Evolutionary conservation across 1,140 invertebrate genomes (phyloP), one percentile per base, ranked within the genome.

Genomic region (Drosophila tropicalis): DNA sequence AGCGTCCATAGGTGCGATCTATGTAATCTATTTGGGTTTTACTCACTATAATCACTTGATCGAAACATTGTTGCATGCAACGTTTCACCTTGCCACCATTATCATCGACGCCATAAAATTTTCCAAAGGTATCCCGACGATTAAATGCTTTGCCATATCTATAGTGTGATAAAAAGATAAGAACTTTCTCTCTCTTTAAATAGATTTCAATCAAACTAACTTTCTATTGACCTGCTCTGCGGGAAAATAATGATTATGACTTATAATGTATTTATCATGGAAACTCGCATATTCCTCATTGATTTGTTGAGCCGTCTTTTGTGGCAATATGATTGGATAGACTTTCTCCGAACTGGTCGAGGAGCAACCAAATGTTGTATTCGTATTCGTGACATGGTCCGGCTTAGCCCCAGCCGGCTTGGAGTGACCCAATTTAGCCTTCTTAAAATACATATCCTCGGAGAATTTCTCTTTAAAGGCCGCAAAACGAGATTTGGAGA

Each of bases 181-280:
- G 1, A 36, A 12, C 1, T 1, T 22, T 5, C 13, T 7, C 5
- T 5, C 29, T 6, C 0, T 29, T 29, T 29, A 36, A 1, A 41
- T 34, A 0, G 5, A 55, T 1, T 13, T 41, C 15, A 12, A 36
- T 0, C 34, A 7, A 12, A 39, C 68, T 9, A 32, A 91, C 90
- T 68, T 70, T 32, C 90, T 75, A 41, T 77, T 82, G 1, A 91
- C 39, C 36, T 79, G 76, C 34, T 91, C 90, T 0, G 72, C 32
- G 0, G 90, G 87, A 34, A 91, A 90, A 55, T 91, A 91, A 51
- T 90, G 84, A 55, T 77, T 79, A 64, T 91, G 90, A 19, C 87
- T 90, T 5, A 90, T 19, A 19, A 91, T 69, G 12, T 74, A 70
- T 67, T 91, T 81, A 0, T 85, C 81, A 64, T 91, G 90, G 41